These are phyloP conservation scores for Anthopleura sola DNA, from an alignment of 64 coral and sea anemone species.

Conservation along the genomic window DNA sequence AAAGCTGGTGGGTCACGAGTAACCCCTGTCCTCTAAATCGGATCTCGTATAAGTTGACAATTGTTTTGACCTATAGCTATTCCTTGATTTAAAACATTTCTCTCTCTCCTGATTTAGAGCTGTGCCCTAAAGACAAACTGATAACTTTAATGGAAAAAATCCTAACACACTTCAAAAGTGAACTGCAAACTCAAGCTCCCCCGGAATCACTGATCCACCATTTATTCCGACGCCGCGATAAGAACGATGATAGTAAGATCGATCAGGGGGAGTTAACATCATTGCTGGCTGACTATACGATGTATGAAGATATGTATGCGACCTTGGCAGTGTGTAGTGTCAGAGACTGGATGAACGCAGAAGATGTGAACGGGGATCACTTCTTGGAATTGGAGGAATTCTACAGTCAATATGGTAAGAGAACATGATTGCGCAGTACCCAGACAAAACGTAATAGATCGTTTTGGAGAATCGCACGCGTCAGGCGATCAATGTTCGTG, in stretches of 20 bases:
- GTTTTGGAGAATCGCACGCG: too few relatives aligned
- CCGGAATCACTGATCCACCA: background rate
- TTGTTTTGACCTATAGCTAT: too few relatives aligned
- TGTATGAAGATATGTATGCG: slow-evolving; percentile 8
- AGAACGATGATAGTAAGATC: background rate
- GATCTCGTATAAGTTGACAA: background rate
- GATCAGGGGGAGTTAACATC: slow-evolving; percentile 9
- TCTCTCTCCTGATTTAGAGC: background rate
- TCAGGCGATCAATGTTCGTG: too few relatives aligned
- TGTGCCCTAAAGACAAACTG: background rate
- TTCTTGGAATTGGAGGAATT: background rate
- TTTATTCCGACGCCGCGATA: slow-evolving; percentile 6
- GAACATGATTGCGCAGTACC: background rate
- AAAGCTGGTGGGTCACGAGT: too few relatives aligned
- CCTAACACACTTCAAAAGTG: background rate
- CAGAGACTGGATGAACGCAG: background rate
- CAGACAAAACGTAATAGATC: too few relatives aligned
- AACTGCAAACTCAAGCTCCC: background rate
- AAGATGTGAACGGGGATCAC: background rate
- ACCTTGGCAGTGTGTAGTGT: background rate
- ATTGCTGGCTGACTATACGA: slow-evolving; percentile 8
- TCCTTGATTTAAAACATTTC: too few relatives aligned
- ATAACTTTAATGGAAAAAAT: background rate
- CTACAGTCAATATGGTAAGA: slow-evolving; percentile 4
- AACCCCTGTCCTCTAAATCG: too few relatives aligned